Evolutionary conservation across 2,113 vertebrate genomes (phyloP).

Genomic region (Saimiri boliviensis): DNA sequence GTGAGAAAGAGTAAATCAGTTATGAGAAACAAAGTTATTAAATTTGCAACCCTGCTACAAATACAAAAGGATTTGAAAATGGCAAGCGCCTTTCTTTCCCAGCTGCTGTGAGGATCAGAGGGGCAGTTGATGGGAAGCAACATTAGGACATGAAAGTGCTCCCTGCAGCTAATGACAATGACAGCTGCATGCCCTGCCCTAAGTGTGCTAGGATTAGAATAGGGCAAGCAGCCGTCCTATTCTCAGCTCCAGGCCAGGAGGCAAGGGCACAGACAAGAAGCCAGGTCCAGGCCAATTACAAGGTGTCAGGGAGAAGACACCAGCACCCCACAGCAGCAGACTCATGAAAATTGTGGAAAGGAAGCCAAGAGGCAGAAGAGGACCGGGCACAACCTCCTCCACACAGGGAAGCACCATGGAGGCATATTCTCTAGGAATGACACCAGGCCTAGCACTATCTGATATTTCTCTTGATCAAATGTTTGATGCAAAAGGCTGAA

Average conservation of each 20-base stretch:
- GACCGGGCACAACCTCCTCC: not conserved
- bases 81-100: not conserved
- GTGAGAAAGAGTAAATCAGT: not conserved
- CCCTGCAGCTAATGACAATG: not conserved
- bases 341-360: not conserved
- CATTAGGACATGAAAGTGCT: not conserved
- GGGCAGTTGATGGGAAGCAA: not conserved
- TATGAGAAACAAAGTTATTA: not conserved
- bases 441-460: not conserved
- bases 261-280: not conserved
- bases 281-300: not conserved
- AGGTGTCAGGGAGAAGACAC: not conserved
- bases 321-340: not conserved
- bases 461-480: not conserved
- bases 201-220: not conserved
- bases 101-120: not conserved
- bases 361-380: not conserved
- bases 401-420: accelerated
- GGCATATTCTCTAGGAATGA: not conserved
- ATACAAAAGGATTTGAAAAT: not conserved
- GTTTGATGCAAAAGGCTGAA: not conserved
- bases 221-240: not conserved
- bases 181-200: not conserved
- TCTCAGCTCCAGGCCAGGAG: not conserved
- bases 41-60: not conserved